Conservation (phyloP, 1,140 invertebrate species). For the Penaeus japonicus region DNA sequence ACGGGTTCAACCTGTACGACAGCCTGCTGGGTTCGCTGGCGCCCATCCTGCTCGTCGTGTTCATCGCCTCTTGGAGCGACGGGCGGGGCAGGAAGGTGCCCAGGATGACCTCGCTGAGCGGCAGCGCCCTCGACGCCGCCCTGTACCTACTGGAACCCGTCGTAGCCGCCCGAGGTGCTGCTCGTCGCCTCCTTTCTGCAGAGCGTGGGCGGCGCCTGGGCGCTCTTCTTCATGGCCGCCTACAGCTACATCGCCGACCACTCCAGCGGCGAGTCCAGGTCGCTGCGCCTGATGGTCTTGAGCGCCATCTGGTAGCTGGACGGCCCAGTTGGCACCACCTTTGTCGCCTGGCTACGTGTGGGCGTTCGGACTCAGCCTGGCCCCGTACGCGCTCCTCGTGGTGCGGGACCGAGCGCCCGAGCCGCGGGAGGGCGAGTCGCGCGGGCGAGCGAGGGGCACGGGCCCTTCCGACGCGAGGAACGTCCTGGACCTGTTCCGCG, state of each 20-base stretch:
- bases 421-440: no score
- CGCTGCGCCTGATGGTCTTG: background rate
- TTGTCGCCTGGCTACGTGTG: background rate
- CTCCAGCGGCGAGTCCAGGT: background rate
- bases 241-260: constrained; percentile 15
- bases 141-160: background rate
- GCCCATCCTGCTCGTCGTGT: background rate
- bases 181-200: background rate
- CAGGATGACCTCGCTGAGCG: background rate
- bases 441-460: no score
- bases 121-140: background rate
- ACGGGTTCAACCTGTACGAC: background rate
- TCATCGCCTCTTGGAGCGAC: constrained; percentile 25
- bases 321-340: background rate
- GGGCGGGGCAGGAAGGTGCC: background rate
- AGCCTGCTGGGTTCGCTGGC: background rate
- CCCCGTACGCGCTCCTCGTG: background rate
- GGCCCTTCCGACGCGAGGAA: no score
- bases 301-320: background rate
- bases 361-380: background rate
- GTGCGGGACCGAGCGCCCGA: background rate
- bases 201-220: background rate
- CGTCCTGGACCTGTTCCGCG: no score
- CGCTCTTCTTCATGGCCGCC: background rate
- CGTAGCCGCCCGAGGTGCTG: constrained; percentile 4